A percentile compares a stretch with the other conserved stretches of the same genome.
Conservation (phyloP, 2,113 vertebrate species). For the Butastur rufipennis region DNA sequence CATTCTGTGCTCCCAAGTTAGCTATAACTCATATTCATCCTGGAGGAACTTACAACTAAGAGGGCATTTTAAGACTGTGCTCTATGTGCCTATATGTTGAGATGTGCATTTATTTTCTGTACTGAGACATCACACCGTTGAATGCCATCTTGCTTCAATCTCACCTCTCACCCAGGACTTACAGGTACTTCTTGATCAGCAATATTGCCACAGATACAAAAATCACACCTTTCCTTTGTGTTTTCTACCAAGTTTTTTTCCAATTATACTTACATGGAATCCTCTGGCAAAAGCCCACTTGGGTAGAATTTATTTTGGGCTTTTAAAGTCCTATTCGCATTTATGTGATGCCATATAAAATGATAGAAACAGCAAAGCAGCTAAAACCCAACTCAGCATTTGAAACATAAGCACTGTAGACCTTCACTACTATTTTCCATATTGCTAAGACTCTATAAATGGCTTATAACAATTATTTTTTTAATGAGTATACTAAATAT, state of each 20-base stretch:
- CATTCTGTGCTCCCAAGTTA: background rate
- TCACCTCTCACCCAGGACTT: background rate
- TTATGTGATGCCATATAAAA: background rate
- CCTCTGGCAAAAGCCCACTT: background rate
- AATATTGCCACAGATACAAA: background rate
- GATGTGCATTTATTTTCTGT: background rate
- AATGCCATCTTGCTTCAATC: background rate
- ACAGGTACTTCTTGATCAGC: background rate
- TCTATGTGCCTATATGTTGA: background rate
- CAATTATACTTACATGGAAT: background rate
- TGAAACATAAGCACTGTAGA: conserved; percentile 1
- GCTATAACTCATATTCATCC: background rate
- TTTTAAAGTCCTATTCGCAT: background rate
- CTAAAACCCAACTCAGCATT: background rate
- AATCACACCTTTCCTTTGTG: background rate
- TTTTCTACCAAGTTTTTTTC: background rate
- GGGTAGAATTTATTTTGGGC: background rate
- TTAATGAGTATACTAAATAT: conserved; percentile 20
- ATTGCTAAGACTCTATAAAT: background rate
- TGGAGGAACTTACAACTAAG: background rate
- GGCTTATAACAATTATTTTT: conserved; percentile 29
- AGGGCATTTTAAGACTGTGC: background rate
- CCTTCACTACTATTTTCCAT: background rate
- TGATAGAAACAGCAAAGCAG: background rate
- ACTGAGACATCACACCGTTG: background rate